Conservation (phyloP, 2,113 vertebrate species). For the Myotis lucifugus region DNA sequence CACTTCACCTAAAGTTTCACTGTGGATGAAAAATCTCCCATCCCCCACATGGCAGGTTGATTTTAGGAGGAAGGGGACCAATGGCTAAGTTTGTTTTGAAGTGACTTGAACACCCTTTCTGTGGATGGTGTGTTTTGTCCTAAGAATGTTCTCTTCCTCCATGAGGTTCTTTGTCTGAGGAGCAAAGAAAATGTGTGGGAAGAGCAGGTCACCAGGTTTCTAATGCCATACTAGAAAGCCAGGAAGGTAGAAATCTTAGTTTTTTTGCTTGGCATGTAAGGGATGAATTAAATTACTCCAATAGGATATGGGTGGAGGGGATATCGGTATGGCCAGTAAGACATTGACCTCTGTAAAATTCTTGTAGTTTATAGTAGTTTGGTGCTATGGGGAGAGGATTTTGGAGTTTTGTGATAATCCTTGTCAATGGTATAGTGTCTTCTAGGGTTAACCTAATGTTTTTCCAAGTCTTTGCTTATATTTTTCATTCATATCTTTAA, state of each 20-base stretch:
- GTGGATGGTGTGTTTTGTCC: background rate
- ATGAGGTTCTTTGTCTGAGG: background rate
- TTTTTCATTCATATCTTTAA: slow-evolving; percentile 57
- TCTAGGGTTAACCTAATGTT: slow-evolving; percentile 11
- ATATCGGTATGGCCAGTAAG: background rate
- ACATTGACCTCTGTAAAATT: background rate
- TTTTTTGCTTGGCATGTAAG: slow-evolving; percentile 6
- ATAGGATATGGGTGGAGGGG: background rate
- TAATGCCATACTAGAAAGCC: background rate
- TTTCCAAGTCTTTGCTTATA: background rate
- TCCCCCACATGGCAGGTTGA: background rate
- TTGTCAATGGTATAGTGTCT: slow-evolving; percentile 27
- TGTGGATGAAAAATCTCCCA: background rate
- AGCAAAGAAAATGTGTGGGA: background rate
- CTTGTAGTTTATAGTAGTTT: slow-evolving; percentile 13
- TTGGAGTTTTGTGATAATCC: background rate
- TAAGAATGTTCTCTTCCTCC: background rate
- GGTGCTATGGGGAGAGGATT: background rate
- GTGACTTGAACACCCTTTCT: background rate
- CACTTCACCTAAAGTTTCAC: background rate
- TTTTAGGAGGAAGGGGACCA: background rate
- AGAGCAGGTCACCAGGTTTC: background rate
- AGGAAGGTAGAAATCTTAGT: background rate
- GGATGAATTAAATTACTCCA: background rate
- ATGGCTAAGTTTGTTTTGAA: background rate